Evolutionary conservation across 2,797 vertebrate genomes (phyloP).

Genomic region (Meriones psammophilus): DNA sequence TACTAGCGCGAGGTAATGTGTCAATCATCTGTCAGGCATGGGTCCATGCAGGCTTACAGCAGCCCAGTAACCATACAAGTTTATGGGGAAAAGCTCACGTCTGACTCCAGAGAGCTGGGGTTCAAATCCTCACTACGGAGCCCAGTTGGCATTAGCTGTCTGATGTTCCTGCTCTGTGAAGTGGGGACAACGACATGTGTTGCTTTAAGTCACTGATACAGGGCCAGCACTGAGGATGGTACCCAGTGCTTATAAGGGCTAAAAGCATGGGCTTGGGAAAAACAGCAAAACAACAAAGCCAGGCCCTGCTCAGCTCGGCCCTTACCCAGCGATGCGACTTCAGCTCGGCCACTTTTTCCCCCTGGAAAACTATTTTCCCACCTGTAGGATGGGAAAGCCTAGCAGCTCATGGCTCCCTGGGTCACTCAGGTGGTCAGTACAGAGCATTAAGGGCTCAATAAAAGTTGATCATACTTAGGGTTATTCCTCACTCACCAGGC

Average conservation of each 20-base stretch:
- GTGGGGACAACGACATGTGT: fast-evolving
- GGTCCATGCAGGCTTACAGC: not conserved
- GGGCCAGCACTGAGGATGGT: fast-evolving
- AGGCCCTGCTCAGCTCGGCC: not conserved
- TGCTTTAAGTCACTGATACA: not conserved
- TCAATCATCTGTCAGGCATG: not conserved
- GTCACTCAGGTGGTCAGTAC: not conserved
- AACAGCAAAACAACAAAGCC: not conserved
- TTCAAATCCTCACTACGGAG: not conserved
- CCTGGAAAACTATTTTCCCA: conserved; percentile 8
- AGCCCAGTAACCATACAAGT: not conserved
- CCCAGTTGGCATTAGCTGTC: not conserved
- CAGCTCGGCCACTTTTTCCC: not conserved
- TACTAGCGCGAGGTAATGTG: not conserved
- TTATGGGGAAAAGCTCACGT: not conserved
- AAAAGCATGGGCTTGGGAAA: not conserved
- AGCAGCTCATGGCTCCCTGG: not conserved
- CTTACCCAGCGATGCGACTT: not conserved
- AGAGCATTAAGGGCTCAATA: not conserved
- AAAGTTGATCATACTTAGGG: not conserved
- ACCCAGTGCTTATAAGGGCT: fast-evolving
- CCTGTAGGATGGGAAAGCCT: not conserved
- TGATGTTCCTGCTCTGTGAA: not conserved
- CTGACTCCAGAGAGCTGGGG: not conserved
- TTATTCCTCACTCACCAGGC: not conserved